phyloP scores from a whole-genome alignment of 2,113 vertebrate species.

The Leucosticte australis region DNA sequence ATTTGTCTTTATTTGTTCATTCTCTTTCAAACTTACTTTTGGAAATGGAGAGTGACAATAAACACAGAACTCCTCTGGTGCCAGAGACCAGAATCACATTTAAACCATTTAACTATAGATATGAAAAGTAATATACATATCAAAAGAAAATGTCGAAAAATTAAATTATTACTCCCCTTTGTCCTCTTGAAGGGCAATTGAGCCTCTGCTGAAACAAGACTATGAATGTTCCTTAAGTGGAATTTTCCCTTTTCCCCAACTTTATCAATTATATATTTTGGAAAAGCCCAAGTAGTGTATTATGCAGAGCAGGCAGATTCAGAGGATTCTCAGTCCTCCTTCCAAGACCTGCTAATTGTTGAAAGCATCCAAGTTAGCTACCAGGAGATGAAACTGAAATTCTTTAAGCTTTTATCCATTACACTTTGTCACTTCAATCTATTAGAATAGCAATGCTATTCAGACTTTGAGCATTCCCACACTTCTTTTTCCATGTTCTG shows the following conservation, averaged over 20 bases:
- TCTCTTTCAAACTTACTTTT: not conserved
- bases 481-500: not conserved
- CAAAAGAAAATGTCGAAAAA: not conserved
- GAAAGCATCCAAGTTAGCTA: not conserved
- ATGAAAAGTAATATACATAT: not conserved
- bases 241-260: not conserved
- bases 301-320: not conserved
- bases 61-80: not conserved
- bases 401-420: not conserved
- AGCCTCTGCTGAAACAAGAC: not conserved
- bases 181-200: not conserved
- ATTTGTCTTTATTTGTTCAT: not conserved
- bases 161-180: not conserved
- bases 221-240: not conserved
- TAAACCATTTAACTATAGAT: not conserved
- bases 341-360: not conserved
- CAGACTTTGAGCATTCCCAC: not conserved
- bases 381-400: not conserved
- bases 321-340: not conserved
- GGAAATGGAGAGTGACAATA: not conserved
- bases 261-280: slow-evolving; percentile 10
- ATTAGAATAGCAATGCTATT: not conserved
- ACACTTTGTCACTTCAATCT: not conserved
- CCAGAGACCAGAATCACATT: not conserved
- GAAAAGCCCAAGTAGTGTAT: not conserved